These are phyloP conservation scores for Enteromius thamalakanensis DNA, from an alignment of 2,797 vertebrate species.

Conservation along the genomic window DNA sequence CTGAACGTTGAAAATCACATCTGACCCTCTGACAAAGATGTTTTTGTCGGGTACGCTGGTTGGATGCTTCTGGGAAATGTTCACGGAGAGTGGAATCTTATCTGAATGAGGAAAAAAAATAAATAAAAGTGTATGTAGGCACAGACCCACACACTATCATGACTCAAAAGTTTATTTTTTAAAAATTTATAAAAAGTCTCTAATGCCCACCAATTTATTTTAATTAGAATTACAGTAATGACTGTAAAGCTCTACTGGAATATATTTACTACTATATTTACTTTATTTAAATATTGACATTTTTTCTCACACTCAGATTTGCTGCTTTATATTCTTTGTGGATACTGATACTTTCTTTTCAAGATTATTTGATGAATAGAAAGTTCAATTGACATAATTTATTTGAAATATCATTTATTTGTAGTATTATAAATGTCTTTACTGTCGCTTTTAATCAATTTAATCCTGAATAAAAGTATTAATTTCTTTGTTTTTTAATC, in stretches of 20 bases:
- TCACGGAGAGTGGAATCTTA: conserved; percentile 87
- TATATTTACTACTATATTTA: no score
- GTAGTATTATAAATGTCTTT: neutral
- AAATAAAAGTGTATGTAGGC: no score
- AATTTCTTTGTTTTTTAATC: no score
- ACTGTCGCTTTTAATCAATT: neutral
- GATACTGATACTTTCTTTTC: neutral
- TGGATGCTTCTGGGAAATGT: conserved; percentile 85
- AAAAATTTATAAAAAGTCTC: no score
- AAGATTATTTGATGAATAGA: neutral
- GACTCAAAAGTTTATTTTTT: neutral
- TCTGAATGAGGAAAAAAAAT: conserved; percentile 72
- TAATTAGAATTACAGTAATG: neutral
- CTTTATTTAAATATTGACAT: no score
- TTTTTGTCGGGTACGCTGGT: conserved; percentile 82
- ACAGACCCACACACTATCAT: neutral
- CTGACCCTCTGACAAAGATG: conserved; percentile 84
- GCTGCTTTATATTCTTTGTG: neutral
- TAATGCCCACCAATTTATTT: neutral
- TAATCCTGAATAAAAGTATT: neutral
- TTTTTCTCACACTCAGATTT: no score
- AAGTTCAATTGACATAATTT: neutral
- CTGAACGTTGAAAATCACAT: conserved; percentile 82
- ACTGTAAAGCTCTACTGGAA: no score
- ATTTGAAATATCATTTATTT: neutral